A percentile compares a stretch with the other conserved stretches of the same genome.
Evolutionary conservation across 2,888 invertebrate genomes (phyloP).

Genomic region (Myopa tessellatipennis): DNA sequence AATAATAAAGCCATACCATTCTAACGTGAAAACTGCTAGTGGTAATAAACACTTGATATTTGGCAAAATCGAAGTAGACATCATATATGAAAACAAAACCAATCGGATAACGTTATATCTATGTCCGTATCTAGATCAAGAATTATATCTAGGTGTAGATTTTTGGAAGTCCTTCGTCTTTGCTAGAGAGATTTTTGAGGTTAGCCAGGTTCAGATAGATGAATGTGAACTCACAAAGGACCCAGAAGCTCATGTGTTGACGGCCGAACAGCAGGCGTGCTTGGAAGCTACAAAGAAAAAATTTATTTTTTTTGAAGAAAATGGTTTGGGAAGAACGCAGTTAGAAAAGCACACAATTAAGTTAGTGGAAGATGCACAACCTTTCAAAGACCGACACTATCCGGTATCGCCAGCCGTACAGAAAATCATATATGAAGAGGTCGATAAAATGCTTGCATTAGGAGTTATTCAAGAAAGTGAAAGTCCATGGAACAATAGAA

Average conservation of each 20-base stretch:
- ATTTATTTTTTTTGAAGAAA: conserved; percentile 18
- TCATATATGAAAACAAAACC: not conserved
- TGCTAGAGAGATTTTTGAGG: conserved; percentile 1
- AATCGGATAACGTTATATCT: conserved; percentile 12
- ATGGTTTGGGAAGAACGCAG: conserved; percentile 17
- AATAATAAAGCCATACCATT: not conserved
- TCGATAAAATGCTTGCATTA: conserved; percentile 31
- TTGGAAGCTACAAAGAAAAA: not conserved
- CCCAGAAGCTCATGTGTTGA: conserved; percentile 14
- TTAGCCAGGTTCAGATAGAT: not conserved
- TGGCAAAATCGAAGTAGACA: not conserved
- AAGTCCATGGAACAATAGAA: conserved; percentile 34
- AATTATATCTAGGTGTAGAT: conserved; percentile 22
- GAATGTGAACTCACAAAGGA: not conserved
- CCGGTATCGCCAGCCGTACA: conserved; percentile 27
- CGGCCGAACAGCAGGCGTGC: not conserved
- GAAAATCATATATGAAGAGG: conserved; percentile 10
- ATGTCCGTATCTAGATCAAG: conserved; percentile 2
- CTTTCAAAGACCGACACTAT: conserved; percentile 31
- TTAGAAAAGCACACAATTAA: conserved; percentile 26
- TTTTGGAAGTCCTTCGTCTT: conserved; percentile 26
- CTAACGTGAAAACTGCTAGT: conserved; percentile 9
- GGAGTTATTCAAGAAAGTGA: conserved; percentile 35
- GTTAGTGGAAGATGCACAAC: not conserved
- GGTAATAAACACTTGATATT: not conserved